Evolutionary conservation across 2,113 vertebrate species (phyloP), one percentile per base, ranked within the genome.

Genomic region (Aix galericulata): DNA sequence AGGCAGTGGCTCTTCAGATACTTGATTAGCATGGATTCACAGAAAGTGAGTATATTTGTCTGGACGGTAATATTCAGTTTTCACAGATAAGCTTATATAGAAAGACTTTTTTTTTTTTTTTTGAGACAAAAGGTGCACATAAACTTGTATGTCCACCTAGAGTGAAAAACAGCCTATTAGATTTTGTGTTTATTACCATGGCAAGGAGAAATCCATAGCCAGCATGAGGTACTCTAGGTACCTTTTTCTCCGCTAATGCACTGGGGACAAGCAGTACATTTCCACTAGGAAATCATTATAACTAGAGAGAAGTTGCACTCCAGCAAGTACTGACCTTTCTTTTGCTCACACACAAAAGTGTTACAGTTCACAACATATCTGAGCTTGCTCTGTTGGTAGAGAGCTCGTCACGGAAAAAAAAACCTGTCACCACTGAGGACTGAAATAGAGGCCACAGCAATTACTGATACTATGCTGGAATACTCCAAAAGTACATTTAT

Each of bases 341-440:
- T 79, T 76, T 85, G 48, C 32, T 62, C 32, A 40, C 29, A 63
- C 9, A 11, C 10, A 71, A 34, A 26, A 77, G 5, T 9, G 11
- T 42, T 73, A 15, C 31, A 11, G 14, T 52, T 66, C 26, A 69
- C 52, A 76, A 29, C 1, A 16, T 26, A 79, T 22, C 38, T 64
- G 48, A 69, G 22, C 4, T 87, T 64, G 15, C 1, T 2, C 3
- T 2, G 25, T 25, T 4, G 31, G 17, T 12, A 80, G 34, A 74
- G 32, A 69, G 4, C 3, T 69, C 12, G 46, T 79, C 29, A 56
- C 1, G 69, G 46, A 38, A 91, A 38, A 91, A 58, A 67, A 63
- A 64, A 3, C 4, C 2, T 44, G 0, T 27, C 12, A 27, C 22
- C n/a, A 26, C 0, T 55, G 52, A 36, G 26, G 7, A 34, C 14